Evolutionary conservation across 2,888 invertebrate species (phyloP).

Genomic region (Mimas tiliae): DNA sequence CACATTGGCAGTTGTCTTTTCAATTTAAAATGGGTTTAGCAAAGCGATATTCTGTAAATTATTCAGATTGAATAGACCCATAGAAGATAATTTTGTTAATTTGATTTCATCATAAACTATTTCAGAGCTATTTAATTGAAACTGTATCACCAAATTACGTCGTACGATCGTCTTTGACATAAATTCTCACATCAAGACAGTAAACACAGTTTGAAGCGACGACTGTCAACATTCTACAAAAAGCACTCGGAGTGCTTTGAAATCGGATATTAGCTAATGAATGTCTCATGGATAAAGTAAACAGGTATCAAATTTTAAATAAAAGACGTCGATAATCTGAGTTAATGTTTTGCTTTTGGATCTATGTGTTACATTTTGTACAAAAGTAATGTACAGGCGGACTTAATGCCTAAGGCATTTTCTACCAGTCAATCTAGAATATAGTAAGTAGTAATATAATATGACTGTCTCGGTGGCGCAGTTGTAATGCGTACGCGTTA

Average conservation of each 20-base stretch:
- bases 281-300: not conserved
- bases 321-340: not conserved
- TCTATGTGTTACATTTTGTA: too few relatives aligned
- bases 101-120: not conserved
- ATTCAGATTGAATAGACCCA: too few relatives aligned
- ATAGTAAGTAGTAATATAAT: too few relatives aligned
- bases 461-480: too few relatives aligned
- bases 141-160: not conserved
- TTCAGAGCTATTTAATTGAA: not conserved
- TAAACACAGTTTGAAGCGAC: not conserved
- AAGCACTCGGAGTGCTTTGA: not conserved
- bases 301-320: not conserved
- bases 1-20: too few relatives aligned
- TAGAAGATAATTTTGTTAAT: too few relatives aligned
- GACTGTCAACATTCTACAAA: slow-evolving; percentile 14
- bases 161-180: slow-evolving; percentile 8
- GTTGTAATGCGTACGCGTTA: too few relatives aligned
- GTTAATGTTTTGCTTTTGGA: not conserved
- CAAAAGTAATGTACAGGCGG: too few relatives aligned
- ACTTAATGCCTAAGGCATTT: too few relatives aligned
- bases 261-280: slow-evolving; percentile 14
- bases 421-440: too few relatives aligned
- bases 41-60: too few relatives aligned
- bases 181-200: slow-evolving; percentile 6
- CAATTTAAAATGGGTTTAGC: too few relatives aligned